phyloP scores from a whole-genome alignment of 1,140 invertebrate genomes.

The Pentalonia nigronervosa region DNA sequence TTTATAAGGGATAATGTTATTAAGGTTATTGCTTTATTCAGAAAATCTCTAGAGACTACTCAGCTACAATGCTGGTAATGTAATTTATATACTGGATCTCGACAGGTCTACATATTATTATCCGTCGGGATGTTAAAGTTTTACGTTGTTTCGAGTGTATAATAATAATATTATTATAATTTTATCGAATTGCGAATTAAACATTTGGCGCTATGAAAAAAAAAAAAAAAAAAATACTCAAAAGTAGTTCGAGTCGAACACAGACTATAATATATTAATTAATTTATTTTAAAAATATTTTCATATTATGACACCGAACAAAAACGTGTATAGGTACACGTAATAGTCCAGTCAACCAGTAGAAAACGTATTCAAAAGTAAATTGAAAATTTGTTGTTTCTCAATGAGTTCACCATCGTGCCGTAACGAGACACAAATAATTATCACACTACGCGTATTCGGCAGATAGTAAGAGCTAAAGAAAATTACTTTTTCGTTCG shows the following conservation, averaged over 20 bases:
- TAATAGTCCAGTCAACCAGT: not conserved
- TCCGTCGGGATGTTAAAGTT: not conserved
- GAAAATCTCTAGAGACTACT: constrained; percentile 18
- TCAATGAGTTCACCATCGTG: not conserved
- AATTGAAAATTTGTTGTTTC: not conserved
- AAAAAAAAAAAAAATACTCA: not conserved
- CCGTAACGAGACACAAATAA: not conserved
- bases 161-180: not conserved
- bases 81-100: not conserved
- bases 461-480: not conserved
- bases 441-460: not conserved
- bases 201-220: not conserved
- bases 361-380: not conserved
- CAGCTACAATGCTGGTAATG: not conserved
- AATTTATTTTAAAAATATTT: not conserved
- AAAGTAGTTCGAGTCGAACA: not conserved
- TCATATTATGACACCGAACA: not conserved
- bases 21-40: constrained; percentile 29
- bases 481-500: not conserved
- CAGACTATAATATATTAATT: not conserved
- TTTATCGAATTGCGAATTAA: not conserved
- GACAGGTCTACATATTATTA: not conserved
- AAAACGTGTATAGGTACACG: not conserved
- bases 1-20: constrained; percentile 27
- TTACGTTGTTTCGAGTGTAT: not conserved